phyloP scores from a whole-genome alignment of 2,113 vertebrate species.

The Phrynocephalus versicolor region DNA sequence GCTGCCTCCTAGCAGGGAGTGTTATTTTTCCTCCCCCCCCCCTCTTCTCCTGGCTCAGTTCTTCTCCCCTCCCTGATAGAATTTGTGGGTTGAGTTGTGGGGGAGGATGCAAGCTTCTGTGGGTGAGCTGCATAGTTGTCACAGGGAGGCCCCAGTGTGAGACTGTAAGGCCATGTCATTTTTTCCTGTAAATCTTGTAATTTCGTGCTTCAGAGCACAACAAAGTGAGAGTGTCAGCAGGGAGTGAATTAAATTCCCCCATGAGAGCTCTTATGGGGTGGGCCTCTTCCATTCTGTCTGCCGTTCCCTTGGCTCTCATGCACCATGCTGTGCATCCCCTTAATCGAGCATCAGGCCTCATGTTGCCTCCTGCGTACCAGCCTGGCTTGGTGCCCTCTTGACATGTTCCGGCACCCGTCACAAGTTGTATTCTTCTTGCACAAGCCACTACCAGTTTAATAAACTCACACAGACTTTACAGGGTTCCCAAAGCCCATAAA shows the following conservation, averaged over 20 bases:
- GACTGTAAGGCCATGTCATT: slow-evolving; percentile 44
- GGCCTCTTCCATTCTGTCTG: slow-evolving; percentile 14
- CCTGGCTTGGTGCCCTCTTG: slow-evolving; percentile 29
- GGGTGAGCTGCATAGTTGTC: slow-evolving; percentile 2
- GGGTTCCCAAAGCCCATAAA: slow-evolving; percentile 30
- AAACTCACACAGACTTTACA: slow-evolving; percentile 22
- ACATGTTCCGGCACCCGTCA: slow-evolving; percentile 27
- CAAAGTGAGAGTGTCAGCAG: slow-evolving; percentile 67
- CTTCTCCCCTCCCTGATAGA: not conserved
- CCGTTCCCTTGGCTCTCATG: slow-evolving; percentile 6
- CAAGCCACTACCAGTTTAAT: slow-evolving; percentile 5
- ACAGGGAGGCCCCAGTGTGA: slow-evolving; percentile 27
- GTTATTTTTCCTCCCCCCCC: not conserved
- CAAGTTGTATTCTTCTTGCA: slow-evolving; percentile 21
- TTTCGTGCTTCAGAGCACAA: slow-evolving; percentile 77
- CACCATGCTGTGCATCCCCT: slow-evolving; percentile 13
- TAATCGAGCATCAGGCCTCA: not conserved
- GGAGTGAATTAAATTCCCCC: slow-evolving; percentile 72
- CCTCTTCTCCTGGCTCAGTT: not conserved
- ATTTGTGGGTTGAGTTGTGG: not conserved
- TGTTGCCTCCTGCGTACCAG: slow-evolving; percentile 25
- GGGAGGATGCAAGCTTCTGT: slow-evolving; percentile 23
- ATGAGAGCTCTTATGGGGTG: slow-evolving; percentile 40
- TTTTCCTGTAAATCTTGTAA: slow-evolving; percentile 70
- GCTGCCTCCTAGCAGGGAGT: not conserved